Evolutionary conservation across 2,888 invertebrate species (phyloP).

Genomic region (Tenthredo livida): DNA sequence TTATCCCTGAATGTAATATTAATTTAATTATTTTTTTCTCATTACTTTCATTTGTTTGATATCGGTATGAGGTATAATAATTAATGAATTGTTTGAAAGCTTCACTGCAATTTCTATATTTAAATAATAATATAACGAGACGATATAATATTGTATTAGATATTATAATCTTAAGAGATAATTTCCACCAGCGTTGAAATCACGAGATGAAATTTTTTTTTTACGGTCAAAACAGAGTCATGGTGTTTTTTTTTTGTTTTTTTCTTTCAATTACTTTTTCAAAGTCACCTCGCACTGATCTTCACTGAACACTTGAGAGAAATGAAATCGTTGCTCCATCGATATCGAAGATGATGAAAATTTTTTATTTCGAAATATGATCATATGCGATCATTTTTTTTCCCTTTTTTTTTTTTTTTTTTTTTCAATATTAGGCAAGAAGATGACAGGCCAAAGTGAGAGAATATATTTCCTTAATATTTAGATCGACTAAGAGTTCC

Average conservation of each 20-base stretch:
- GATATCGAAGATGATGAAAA: not conserved
- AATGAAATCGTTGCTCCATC: constrained; percentile 1
- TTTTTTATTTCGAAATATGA: not conserved
- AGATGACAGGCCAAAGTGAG: constrained; percentile 16
- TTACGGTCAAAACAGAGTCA: not conserved
- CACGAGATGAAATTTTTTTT: constrained; percentile 13
- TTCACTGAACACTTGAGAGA: constrained; percentile 38
- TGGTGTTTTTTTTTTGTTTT: not conserved
- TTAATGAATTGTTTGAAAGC: not conserved
- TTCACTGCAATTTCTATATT: not conserved
- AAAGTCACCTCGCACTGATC: constrained; percentile 42
- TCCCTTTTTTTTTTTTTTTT: not conserved
- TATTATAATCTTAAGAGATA: not conserved
- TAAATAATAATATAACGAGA: not conserved
- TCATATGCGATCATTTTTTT: not conserved
- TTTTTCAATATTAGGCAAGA: not conserved
- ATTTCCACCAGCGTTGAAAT: not conserved
- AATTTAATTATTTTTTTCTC: not conserved
- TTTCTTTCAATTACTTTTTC: not conserved
- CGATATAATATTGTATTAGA: not conserved
- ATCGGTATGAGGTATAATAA: not conserved
- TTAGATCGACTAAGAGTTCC: constrained; percentile 53
- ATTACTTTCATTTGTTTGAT: not conserved
- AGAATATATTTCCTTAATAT: constrained; percentile 30
- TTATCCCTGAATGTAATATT: not conserved